Percentiles rank a stretch among this genome's conserved stretches.
Conservation (phyloP, 2,797 vertebrate genomes). For the Chanos chanos region DNA sequence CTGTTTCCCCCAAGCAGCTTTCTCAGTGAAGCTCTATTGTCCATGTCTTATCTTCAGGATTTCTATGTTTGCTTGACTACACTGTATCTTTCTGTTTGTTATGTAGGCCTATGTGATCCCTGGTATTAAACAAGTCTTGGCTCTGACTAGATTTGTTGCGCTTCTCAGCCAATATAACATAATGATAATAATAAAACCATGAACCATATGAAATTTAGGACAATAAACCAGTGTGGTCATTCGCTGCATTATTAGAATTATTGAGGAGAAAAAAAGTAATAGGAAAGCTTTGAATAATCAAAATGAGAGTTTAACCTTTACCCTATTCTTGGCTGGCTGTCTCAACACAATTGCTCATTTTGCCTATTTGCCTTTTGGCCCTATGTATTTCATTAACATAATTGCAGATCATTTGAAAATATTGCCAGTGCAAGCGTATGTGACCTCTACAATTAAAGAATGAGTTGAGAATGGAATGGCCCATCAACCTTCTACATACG, state of each 20-base stretch:
- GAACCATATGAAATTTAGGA: neutral
- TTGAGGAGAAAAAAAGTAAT: neutral
- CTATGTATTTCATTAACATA: conserved; percentile 26
- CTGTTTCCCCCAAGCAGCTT: conserved; percentile 16
- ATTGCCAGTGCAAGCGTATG: conserved; percentile 16
- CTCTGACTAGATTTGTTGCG: no score
- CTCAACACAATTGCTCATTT: conserved; percentile 26
- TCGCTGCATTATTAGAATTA: conserved; percentile 16
- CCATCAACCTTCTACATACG: neutral
- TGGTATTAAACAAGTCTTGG: no score
- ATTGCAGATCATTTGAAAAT: conserved; percentile 33
- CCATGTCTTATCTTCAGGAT: conserved; percentile 10
- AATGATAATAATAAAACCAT: no score
- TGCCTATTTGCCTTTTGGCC: conserved; percentile 24
- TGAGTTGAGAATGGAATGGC: no score
- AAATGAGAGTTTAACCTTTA: conserved; percentile 3
- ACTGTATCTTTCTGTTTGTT: conserved; percentile 8
- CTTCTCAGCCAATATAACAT: no score
- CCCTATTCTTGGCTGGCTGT: neutral
- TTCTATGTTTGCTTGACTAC: conserved; percentile 25
- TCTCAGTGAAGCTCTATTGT: no score
- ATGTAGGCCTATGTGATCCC: neutral
- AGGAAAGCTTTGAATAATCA: neutral
- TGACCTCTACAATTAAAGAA: conserved; percentile 1
- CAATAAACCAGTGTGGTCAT: neutral